Conservation (phyloP, 2,113 vertebrate genomes). For the Ptychochromis oligacanthus region DNA sequence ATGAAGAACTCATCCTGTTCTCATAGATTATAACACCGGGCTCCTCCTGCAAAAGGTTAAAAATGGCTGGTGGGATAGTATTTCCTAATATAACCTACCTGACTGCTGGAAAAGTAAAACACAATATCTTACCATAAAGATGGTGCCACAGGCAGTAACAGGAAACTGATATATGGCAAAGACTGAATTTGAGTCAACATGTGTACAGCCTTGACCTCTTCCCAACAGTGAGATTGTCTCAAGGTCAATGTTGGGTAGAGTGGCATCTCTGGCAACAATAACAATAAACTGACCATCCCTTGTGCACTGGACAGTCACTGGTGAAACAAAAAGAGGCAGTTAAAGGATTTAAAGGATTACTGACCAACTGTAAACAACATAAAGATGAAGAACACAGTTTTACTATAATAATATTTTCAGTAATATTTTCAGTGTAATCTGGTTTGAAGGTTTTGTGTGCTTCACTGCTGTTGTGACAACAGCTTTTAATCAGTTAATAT, state of each 20-base stretch:
- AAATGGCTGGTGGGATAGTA: background rate
- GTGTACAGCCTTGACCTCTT: conserved; percentile 35
- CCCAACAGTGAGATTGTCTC: conserved; percentile 44
- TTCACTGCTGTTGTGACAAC: background rate
- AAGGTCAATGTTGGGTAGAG: conserved; percentile 64
- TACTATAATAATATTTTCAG: background rate
- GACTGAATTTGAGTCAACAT: conserved; percentile 57
- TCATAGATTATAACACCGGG: conserved; percentile 69
- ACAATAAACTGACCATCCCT: conserved; percentile 76
- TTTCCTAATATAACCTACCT: background rate
- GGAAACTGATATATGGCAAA: conserved; percentile 76
- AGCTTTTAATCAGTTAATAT: background rate
- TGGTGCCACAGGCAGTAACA: conserved; percentile 68
- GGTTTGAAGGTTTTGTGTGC: background rate
- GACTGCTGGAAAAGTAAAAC: background rate
- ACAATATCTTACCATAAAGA: conserved; percentile 55
- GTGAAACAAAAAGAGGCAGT: conserved; percentile 15
- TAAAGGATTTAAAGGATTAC: background rate
- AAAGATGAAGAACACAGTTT: background rate
- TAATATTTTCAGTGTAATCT: background rate
- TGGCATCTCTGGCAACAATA: conserved; percentile 68
- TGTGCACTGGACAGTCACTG: conserved; percentile 78
- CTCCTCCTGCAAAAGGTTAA: conserved; percentile 62
- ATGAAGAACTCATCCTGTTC: conserved; percentile 71
- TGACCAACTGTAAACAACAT: background rate